phyloP scores from a whole-genome alignment of 2,113 vertebrate genomes.

The Bubo scandiacus region DNA sequence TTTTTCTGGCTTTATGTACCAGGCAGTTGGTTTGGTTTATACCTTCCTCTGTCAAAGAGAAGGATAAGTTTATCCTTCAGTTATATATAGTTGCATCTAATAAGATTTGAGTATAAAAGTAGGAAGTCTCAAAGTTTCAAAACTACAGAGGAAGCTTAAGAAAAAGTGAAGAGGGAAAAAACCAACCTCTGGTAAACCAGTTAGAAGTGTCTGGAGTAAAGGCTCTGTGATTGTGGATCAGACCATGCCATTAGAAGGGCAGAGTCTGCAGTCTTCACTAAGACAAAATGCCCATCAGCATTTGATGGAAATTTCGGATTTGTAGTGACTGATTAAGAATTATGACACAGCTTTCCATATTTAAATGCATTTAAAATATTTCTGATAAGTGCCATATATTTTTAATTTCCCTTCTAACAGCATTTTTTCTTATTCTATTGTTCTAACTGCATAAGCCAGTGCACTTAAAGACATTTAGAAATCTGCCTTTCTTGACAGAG shows the following conservation, averaged over 20 bases:
- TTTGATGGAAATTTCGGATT: not conserved
- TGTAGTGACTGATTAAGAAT: not conserved
- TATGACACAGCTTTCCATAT: not conserved
- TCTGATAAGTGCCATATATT: not conserved
- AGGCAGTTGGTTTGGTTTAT: not conserved
- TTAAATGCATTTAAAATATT: not conserved
- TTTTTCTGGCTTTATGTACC: not conserved
- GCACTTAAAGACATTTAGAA: not conserved
- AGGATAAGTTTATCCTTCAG: not conserved
- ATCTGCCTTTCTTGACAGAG: not conserved
- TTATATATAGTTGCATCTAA: not conserved
- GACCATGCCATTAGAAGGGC: not conserved
- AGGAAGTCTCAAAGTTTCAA: not conserved
- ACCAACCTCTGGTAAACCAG: accelerated
- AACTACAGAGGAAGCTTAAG: not conserved
- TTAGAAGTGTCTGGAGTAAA: not conserved
- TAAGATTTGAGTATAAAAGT: not conserved
- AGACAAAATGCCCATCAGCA: not conserved
- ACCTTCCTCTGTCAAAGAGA: not conserved
- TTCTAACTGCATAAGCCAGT: not conserved
- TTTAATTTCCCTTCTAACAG: not conserved
- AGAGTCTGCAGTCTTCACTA: not conserved
- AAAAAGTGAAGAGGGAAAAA: not conserved
- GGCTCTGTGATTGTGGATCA: not conserved
- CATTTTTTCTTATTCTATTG: not conserved